phyloP scores from a whole-genome alignment of 2,888 invertebrate genomes.

The Limnephilus auricula region DNA sequence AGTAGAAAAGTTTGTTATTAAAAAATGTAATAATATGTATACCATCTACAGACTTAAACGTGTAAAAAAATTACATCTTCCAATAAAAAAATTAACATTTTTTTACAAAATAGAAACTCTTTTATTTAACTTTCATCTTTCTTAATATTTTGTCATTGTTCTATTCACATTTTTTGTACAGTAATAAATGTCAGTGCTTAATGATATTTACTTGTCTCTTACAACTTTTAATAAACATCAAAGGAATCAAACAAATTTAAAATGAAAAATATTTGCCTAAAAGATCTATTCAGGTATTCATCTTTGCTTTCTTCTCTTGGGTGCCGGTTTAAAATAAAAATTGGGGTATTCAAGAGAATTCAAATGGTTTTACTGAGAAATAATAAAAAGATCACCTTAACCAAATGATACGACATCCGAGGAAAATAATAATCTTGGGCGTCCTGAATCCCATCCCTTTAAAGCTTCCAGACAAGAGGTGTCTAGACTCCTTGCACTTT shows the following conservation, averaged over 20 bases:
- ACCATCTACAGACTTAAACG: no score
- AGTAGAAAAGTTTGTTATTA: no score
- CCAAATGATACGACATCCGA: neutral
- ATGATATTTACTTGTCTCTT: no score
- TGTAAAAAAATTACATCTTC: no score
- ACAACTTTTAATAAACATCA: neutral
- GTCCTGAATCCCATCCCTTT: neutral
- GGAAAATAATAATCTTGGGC: neutral
- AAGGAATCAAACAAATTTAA: neutral
- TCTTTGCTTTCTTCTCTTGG: neutral
- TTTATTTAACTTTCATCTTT: neutral
- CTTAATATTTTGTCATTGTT: neutral
- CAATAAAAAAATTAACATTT: no score
- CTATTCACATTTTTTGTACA: neutral
- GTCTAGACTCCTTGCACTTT: neutral
- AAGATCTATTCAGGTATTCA: neutral
- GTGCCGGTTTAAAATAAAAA: neutral
- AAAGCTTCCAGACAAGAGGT: neutral
- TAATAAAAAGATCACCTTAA: conserved; percentile 2
- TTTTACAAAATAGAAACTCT: no score
- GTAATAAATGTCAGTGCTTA: no score
- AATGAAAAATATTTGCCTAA: neutral
- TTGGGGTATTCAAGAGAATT: neutral
- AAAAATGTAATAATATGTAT: no score
- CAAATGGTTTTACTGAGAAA: neutral